These are phyloP conservation scores for Nesometra sesokonis DNA, from an alignment of 35 echinoderm and acorn worm species.

Conservation along the genomic window DNA sequence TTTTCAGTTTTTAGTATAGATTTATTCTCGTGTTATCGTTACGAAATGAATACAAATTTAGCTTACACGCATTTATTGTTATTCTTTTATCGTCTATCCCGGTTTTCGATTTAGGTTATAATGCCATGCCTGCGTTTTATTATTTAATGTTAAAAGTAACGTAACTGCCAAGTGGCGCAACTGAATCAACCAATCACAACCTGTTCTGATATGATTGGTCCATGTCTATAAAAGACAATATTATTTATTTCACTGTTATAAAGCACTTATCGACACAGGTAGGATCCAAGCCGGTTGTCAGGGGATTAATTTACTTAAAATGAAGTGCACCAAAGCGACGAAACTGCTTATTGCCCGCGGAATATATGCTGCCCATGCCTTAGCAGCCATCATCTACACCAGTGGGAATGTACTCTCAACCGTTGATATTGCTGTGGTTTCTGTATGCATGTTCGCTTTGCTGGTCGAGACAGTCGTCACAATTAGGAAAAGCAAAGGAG, in stretches of 20 bases:
- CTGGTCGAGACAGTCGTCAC: not conserved
- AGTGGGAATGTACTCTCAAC: not conserved
- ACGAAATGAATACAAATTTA: no score
- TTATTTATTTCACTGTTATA: not conserved
- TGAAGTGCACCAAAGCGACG: not conserved
- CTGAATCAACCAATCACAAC: no score
- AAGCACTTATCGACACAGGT: not conserved
- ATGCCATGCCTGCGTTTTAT: no score
- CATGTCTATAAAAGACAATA: not conserved
- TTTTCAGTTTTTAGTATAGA: no score
- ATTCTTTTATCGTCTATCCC: no score
- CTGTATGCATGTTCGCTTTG: not conserved
- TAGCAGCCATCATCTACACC: not conserved
- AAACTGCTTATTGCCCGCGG: not conserved
- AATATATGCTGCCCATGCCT: not conserved
- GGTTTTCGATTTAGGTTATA: no score
- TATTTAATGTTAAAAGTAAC: no score
- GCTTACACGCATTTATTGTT: no score
- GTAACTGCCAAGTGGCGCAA: no score
- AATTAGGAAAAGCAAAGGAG: not conserved
- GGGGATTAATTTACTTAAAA: not conserved
- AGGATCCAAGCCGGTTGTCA: not conserved
- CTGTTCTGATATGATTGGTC: not conserved
- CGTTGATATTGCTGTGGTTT: not conserved
- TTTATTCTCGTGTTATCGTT: no score